These are phyloP conservation scores for Temnothorax longispinosus DNA, from an alignment of 1,140 invertebrate genomes.

Conservation along the genomic window DNA sequence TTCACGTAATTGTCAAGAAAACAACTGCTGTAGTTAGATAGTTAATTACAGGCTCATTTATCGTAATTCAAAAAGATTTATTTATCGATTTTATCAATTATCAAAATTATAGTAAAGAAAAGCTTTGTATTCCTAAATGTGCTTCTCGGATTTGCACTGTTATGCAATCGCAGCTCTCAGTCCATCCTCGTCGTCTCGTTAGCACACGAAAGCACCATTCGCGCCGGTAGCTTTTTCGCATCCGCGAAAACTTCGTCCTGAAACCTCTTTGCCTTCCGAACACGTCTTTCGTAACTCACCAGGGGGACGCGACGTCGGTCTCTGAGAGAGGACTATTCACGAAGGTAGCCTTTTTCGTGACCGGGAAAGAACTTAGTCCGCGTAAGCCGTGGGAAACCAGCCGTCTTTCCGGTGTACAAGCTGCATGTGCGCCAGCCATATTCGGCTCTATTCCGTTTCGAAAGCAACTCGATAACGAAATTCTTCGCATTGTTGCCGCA, in stretches of 20 bases:
- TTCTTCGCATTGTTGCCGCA: conserved; percentile 51
- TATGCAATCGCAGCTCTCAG: conserved; percentile 16
- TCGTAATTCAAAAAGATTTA: background rate
- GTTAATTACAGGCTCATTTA: background rate
- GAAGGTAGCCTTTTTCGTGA: conserved; percentile 46
- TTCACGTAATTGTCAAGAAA: background rate
- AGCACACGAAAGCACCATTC: conserved; percentile 48
- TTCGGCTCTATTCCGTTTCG: conserved; percentile 50
- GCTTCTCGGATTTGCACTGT: background rate
- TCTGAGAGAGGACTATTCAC: conserved; percentile 34
- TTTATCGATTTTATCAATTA: background rate
- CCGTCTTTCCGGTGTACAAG: conserved; percentile 7
- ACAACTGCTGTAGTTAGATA: background rate
- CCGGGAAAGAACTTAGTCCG: conserved; percentile 41
- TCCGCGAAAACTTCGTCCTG: conserved; percentile 58
- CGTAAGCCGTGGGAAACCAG: conserved; percentile 51
- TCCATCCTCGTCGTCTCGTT: conserved; percentile 25
- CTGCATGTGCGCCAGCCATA: conserved; percentile 49
- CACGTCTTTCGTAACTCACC: conserved; percentile 68
- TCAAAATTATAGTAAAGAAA: background rate
- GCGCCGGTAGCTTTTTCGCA: conserved; percentile 46
- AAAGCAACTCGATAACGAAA: conserved; percentile 62
- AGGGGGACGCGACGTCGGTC: conserved; percentile 48
- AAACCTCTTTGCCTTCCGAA: conserved; percentile 67
- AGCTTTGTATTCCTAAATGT: conserved; percentile 18